Evolutionary conservation across 2,113 vertebrate species (phyloP), one percentile per base, ranked within the genome.

Genomic region (Misgurnus anguillicaudatus): DNA sequence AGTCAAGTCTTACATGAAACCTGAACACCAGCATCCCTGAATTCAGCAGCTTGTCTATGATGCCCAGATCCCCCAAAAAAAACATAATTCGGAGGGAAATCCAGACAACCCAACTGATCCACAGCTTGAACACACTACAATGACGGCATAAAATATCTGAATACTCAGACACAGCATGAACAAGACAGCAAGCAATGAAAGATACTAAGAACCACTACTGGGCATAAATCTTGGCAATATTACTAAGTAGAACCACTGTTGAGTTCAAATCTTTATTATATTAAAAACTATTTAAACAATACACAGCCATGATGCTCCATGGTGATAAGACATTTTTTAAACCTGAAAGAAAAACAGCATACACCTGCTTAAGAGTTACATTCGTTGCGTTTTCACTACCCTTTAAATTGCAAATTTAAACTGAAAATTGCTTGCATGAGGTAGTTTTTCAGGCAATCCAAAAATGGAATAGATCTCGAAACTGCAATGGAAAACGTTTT

Each of bases 1-100:
- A n/a, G n/a, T n/a, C n/a, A n/a, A n/a, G n/a, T n/a, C n/a, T n/a
- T n/a, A 16, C 13, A 38, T 19, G 45, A 60, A 81, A 88, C 81
- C 76, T 62, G 62, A 78, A 55, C 80, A 71, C 77, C 81, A 72
- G 65, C 77, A 84, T 86, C 78, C 48, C 58, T 47, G 21, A 65
- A 58, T 67, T 62, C 36, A 0, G 48, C 62, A 66, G 65, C 51
- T 21, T 71, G 68, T 79, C 79, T 72, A 36, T 78, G 70, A 82
- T 62, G 9, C 3, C 19, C 21, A 78, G 66, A 84, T 61, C 77
- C 55, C 67, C n/a, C 66, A 82, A 72, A 48, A 82, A 36, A 64
- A 45, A 74, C 79, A 68, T 57, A 66, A 67, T 68, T 42, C 13
- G 16, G 74, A 79, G 74, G 73, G 42, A 68, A 66, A 73, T 39